Evolutionary conservation across 2,888 invertebrate genomes (phyloP).

Genomic region (Octonoba sinensis): DNA sequence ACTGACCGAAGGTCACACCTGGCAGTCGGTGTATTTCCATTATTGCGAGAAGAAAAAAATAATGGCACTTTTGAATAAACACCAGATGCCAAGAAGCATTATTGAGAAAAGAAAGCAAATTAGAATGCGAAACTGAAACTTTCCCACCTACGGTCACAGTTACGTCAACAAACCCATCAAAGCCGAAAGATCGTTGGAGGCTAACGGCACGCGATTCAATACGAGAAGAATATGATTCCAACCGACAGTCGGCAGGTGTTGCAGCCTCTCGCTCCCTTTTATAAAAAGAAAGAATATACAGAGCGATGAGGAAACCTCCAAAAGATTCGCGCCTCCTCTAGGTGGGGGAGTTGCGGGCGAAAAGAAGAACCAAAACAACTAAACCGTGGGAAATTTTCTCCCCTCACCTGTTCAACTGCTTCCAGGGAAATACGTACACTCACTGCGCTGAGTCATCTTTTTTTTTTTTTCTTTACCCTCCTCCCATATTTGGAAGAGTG

Average conservation of each 20-base stretch:
- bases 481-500: neutral
- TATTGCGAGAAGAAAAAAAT: no score
- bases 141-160: no score
- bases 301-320: neutral
- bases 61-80: no score
- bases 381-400: slow-evolving; percentile 56
- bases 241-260: slow-evolving; percentile 54
- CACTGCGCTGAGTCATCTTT: slow-evolving; percentile 35
- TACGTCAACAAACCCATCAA: no score
- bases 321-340: neutral
- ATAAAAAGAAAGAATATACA: neutral
- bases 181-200: no score
- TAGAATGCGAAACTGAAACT: no score
- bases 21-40: no score
- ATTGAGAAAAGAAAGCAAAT: no score
- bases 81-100: no score
- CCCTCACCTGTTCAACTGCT: slow-evolving; percentile 49
- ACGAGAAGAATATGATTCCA: neutral
- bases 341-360: slow-evolving; percentile 8
- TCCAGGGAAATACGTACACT: slow-evolving; percentile 6
- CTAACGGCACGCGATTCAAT: no score
- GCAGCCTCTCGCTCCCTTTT: neutral
- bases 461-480: no score
- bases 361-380: neutral
- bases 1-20: no score